Conservation (phyloP, 2,113 vertebrate genomes). For the Thymallus thymallus region DNA sequence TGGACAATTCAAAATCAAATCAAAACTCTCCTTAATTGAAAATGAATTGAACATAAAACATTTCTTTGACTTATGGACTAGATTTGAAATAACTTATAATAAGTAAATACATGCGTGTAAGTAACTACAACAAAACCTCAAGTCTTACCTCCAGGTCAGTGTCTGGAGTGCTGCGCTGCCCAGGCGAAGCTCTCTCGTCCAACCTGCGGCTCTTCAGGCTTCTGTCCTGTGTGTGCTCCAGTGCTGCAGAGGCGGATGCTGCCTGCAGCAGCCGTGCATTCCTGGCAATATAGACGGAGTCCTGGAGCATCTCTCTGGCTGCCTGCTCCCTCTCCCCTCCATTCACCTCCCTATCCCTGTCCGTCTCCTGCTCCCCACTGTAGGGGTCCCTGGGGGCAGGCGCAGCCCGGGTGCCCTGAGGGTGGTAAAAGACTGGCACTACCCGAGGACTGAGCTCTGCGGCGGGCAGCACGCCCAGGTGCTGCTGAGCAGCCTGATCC, state of each 20-base stretch:
- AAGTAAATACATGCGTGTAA: too few relatives aligned
- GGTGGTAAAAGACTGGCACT: constrained; percentile 86
- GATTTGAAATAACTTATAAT: not conserved
- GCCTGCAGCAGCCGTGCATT: constrained; percentile 59
- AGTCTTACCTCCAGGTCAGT: constrained; percentile 84
- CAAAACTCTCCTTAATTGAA: too few relatives aligned
- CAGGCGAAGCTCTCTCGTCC: constrained; percentile 79
- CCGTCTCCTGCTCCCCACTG: constrained; percentile 52
- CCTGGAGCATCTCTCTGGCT: constrained; percentile 66
- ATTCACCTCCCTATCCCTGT: constrained; percentile 78
- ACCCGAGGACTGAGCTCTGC: constrained; percentile 76
- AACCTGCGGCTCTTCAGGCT: constrained; percentile 74
- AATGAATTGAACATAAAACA: too few relatives aligned
- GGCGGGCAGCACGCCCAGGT: constrained; percentile 72
- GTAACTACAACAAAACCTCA: not conserved
- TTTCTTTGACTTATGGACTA: not conserved
- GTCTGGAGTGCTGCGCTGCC: constrained; percentile 91
- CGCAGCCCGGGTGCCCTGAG: constrained; percentile 60
- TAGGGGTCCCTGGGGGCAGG: constrained; percentile 59
- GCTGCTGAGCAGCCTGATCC: constrained; percentile 74
- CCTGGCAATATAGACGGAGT: constrained; percentile 61
- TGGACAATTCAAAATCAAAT: not conserved
- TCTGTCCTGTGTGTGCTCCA: constrained; percentile 74
- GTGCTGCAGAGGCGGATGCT: constrained; percentile 55
- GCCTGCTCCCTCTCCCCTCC: constrained; percentile 81